phyloP scores from a whole-genome alignment of 2,113 vertebrate species.

The Solenodon paradoxus region DNA sequence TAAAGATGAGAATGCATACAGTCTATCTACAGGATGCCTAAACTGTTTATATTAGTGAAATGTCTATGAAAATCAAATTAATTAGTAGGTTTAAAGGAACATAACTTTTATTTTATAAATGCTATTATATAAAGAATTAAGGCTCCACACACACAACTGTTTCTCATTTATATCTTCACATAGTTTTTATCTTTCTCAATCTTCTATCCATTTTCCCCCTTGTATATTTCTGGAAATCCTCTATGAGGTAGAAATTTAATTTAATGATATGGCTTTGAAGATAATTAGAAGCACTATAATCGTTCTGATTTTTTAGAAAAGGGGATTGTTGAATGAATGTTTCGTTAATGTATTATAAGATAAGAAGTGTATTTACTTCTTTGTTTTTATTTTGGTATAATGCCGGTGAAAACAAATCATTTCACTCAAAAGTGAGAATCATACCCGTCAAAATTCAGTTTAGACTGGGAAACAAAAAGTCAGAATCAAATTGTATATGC shows the following conservation, averaged over 20 bases:
- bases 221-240: background rate
- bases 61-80: conserved; percentile 38
- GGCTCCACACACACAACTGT: background rate
- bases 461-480: background rate
- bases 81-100: conserved; percentile 35
- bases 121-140: background rate
- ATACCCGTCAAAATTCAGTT: background rate
- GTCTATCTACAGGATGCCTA: conserved; percentile 55
- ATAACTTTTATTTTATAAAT: conserved; percentile 1
- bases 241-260: background rate
- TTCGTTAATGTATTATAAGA: background rate
- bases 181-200: background rate
- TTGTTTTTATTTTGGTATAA: background rate
- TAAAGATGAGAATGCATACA: conserved; percentile 53
- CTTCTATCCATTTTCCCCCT: background rate
- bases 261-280: background rate
- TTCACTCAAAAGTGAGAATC: conserved; percentile 15
- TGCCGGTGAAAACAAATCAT: background rate
- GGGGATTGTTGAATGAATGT: background rate
- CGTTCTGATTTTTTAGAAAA: background rate
- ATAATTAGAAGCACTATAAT: background rate
- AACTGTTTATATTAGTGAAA: conserved; percentile 60
- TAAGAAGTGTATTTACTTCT: background rate
- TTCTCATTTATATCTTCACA: background rate
- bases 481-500: background rate